Percentiles rank a stretch among this genome's conserved stretches.
Conservation (phyloP, 2,797 vertebrate species). For the Aeoliscus strigatus region DNA sequence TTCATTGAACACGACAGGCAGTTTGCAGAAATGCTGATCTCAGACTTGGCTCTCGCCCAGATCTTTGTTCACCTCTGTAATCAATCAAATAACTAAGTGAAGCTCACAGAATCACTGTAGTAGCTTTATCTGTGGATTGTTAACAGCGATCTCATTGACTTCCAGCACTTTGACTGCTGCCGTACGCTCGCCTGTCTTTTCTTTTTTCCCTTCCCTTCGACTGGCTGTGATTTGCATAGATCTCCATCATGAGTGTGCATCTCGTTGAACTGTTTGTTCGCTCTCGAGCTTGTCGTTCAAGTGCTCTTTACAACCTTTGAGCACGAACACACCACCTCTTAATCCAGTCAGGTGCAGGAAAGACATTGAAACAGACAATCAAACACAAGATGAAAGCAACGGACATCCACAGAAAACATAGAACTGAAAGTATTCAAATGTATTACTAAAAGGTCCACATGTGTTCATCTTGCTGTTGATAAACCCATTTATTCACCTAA, state of each 20-base stretch:
- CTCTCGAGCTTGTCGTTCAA: constrained; percentile 29
- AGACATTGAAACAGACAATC: too few species aligned
- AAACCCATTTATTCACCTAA: not conserved
- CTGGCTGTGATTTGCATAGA: constrained; percentile 54
- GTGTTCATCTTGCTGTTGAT: constrained; percentile 18
- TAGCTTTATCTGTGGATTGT: too few species aligned
- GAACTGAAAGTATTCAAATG: too few species aligned
- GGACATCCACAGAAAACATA: too few species aligned
- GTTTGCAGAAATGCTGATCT: too few species aligned
- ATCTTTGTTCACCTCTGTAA: constrained; percentile 12
- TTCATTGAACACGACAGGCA: too few species aligned
- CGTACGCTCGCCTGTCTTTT: constrained; percentile 54
- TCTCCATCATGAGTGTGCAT: constrained; percentile 43
- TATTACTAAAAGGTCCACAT: too few species aligned
- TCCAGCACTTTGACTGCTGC: constrained; percentile 52
- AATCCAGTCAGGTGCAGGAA: constrained; percentile 3
- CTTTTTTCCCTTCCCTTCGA: too few species aligned
- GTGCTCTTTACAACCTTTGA: constrained; percentile 12
- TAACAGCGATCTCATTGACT: constrained; percentile 46
- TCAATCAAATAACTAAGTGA: constrained; percentile 18
- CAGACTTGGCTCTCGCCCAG: too few species aligned
- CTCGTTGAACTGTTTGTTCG: constrained; percentile 36
- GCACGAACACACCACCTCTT: constrained; percentile 11
- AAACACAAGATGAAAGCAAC: too few species aligned
- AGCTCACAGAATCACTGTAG: too few species aligned